Evolutionary conservation across 2,797 vertebrate genomes (phyloP), one percentile per base, ranked within the genome.

Genomic region (Leptodon cayanensis): DNA sequence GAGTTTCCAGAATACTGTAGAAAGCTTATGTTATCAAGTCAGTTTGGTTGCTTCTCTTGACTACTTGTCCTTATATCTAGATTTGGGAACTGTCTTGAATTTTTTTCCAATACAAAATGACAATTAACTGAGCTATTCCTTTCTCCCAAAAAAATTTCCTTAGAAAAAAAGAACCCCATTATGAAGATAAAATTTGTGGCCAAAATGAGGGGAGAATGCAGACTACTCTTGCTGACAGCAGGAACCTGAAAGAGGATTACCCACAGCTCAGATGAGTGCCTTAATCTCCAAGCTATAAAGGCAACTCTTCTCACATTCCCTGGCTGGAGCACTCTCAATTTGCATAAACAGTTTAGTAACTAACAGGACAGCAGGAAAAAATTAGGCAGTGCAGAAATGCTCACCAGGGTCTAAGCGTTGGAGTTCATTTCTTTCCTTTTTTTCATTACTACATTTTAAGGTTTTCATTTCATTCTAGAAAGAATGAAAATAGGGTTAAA

Each of bases 271-370:
- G 20, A 72, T 46, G 47, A 95, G 28, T 73, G 39, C 50, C 59
- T 92, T 96, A 89, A 93, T 93, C 86, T 90, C 66, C 78, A 63
- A 59, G 18, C 25, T 94, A 55, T 79, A 92, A 94, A 96, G 47
- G 44, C 63, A 85, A 40, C 4, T 70, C 42, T 91, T 92, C 59
- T 80, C 78, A 87, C 57, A 39, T 89, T 93, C 74, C 42, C 76
- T 86, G 81, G n/a, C 81, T 94, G 52, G 37, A 95, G 46, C 0
- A 0, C 33, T 94, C 87, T 80, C 76, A 83, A 42, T 89, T 91
- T 92, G 65, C 87, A 95, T 96, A 95, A 96, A 85, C 61, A 94
- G 84, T 80, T 89, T 49, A 87, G 82, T 92, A 97, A 96, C 52
- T 95, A 96, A 94, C 33, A 58, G 84, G 91, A 89, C 79, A 83